Base-by-base conservation (phyloP, 2,113 vertebrate species). In the Dendrocopos noguchii region DNA sequence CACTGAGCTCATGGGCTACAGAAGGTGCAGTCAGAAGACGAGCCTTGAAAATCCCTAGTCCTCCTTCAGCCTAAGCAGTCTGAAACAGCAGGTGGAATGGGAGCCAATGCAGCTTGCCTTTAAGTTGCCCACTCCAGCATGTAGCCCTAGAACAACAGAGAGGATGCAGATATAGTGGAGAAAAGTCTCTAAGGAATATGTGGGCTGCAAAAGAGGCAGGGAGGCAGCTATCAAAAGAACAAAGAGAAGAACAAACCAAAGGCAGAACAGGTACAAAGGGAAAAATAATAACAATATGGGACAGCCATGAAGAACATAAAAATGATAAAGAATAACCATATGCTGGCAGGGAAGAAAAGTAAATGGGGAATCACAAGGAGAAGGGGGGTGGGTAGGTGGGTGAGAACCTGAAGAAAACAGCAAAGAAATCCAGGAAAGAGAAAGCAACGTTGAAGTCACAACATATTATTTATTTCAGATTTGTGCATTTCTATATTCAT, bases 401-500 rank as follows among this genome's bases (percentile, higher is more conserved):
- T 5, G 39, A 82, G 33, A 86, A 28, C 28, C 12, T 55, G 21
- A 77, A 85, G 42, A 80, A 91, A 91, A 66, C 57, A 80, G 67
- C 19, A 59, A 39, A 64, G 25, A 91, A 91, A 81, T 36, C 6
- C 28, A 70, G 52, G 27, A 71, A 87, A 70, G 13, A 76, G 57
- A 87, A 90, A 73, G 22, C 22, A 87, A 80, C 20, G 14, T 2
- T 53, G 18, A 87, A 89, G 67, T 68, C 79, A 53, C 52, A 90
- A 86, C 27, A 65, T 57, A 60, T 94, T 87, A 85, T 91, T 95
- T 95, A 77, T 85, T 96, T 85, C 68, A 85, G 72, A 94, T 94
- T 71, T 91, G 89, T 61, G 16, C 6, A 3, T 44, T 93, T 95
- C 78, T 74, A 34, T 83, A 87, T 80, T 88, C 72, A 85, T 53